Percentiles rank a stretch among this genome's conserved stretches.
Evolutionary conservation across 1,140 invertebrate genomes (phyloP).

Genomic region (Episyrphus balteatus): DNA sequence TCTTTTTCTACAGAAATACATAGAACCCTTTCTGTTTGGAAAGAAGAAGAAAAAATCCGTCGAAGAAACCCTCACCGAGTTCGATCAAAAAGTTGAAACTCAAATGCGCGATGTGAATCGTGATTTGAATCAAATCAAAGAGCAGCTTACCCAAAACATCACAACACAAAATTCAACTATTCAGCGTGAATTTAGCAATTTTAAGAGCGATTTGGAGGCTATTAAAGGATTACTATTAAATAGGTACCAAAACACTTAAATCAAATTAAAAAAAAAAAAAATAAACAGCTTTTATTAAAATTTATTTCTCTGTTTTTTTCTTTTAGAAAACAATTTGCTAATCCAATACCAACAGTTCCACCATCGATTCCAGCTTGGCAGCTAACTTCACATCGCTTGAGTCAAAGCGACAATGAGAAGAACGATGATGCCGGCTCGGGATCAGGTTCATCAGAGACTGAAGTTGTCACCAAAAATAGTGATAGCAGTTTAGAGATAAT

Average conservation of each 20-base stretch:
- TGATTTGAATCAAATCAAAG: conserved; percentile 42
- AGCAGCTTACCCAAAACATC: conserved; percentile 21
- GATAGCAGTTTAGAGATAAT: conserved; percentile 59
- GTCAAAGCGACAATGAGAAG: conserved; percentile 33
- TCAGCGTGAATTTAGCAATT: conserved; percentile 49
- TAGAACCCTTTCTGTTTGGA: conserved; percentile 51
- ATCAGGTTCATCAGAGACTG: conserved; percentile 51
- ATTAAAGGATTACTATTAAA: conserved; percentile 65
- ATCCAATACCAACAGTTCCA: conserved; percentile 43
- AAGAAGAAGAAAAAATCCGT: conserved; percentile 48
- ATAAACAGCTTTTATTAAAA: conserved; percentile 4
- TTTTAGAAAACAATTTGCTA: conserved; percentile 60
- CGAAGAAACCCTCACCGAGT: conserved; percentile 50
- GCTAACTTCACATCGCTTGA: conserved; percentile 39
- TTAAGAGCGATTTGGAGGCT: conserved; percentile 63
- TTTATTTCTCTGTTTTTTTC: conserved; percentile 8
- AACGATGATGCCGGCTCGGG: conserved; percentile 40
- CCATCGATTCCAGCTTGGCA: conserved; percentile 69
- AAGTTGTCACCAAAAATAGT: conserved; percentile 54
- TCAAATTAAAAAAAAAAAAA: background rate
- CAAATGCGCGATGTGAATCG: conserved; percentile 49
- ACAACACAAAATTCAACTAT: conserved; percentile 46
- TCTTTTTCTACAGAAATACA: conserved; percentile 47
- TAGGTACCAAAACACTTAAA: conserved; percentile 40
- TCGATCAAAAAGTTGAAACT: conserved; percentile 52